Percentiles rank a stretch among this genome's conserved stretches.
Conservation (phyloP, 2,888 invertebrate genomes). For the Pterostichus niger region DNA sequence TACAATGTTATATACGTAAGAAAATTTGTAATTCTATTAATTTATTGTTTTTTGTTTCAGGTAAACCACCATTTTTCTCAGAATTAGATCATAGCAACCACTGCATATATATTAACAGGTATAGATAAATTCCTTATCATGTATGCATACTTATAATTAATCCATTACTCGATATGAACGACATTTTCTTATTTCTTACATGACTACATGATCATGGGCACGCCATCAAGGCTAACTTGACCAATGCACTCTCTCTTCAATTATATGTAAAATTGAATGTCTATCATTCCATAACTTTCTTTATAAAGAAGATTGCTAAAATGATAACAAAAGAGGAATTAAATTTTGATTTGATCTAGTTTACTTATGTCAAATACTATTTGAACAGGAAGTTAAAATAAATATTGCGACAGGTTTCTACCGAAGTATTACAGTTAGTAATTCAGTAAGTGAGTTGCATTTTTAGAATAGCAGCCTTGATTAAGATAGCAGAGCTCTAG, state of each 20-base stretch:
- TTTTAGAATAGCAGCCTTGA: slow-evolving; percentile 26
- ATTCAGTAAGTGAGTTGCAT: slow-evolving; percentile 15
- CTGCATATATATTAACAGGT: background rate
- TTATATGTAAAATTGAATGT: background rate
- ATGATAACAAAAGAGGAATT: background rate
- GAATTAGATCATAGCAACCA: background rate
- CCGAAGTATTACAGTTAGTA: background rate
- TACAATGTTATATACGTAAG: no score
- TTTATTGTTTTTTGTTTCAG: slow-evolving; percentile 52
- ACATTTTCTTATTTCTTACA: slow-evolving; percentile 37
- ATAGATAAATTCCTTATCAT: slow-evolving; percentile 36
- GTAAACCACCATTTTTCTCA: slow-evolving; percentile 14
- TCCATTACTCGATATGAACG: slow-evolving; percentile 30
- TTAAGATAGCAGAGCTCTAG: slow-evolving; percentile 23
- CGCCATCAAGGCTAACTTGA: slow-evolving; percentile 40
- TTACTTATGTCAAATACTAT: background rate
- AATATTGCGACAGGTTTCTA: no score
- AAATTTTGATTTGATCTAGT: background rate
- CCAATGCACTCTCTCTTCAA: slow-evolving; percentile 16
- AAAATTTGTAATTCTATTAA: background rate
- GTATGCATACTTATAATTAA: slow-evolving; percentile 57
- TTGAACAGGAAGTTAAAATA: no score
- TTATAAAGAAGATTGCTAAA: background rate
- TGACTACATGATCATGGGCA: slow-evolving; percentile 7
- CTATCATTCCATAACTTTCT: slow-evolving; percentile 5